Base-by-base conservation (phyloP, 2,113 vertebrate species). In the Cygnus atratus region DNA sequence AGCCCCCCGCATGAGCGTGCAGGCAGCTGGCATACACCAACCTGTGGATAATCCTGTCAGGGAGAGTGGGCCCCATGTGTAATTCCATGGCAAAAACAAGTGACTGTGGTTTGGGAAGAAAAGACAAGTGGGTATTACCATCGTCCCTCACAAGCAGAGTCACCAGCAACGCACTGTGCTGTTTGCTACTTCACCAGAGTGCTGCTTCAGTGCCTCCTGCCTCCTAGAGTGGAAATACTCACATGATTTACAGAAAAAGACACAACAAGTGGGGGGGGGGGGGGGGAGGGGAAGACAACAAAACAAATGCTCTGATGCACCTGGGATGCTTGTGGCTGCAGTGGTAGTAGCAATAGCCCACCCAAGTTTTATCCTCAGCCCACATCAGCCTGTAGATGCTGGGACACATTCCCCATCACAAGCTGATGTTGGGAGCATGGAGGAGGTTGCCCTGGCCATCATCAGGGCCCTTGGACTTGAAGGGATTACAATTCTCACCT, bases 1-100 rank as follows among this genome's bases (percentile, higher is more conserved):
- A n/a, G 31, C 31, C 37, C 26, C 16, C 9, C 0, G 0, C 2
- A 59, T 35, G 25, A 26, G 11, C 11, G 13, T 0, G 2, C 41
- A 21, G 24, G 31, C 31, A 37, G 26, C 21, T 19, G 41, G 29
- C 37, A 35, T 0, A 1, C 5, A 10, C 11, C 13, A 28, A 10
- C 8, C 35, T 31, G 7, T 26, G 46, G 79, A 2, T 13, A 44
- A 16, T 21, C 12, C 33, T 73, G 29, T 24, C 17, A 35, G 58
- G 26, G 33, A n/a, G 13, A 0, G 6, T 7, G 16, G 25, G 26
- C 73, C 26, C 3, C 16, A 0, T 31, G 33, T 24, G 52, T 44
- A 59, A 71, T n/a, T 0, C 1, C 11, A 61, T 6, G 41, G 44
- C 31, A 84, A 87, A 68, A 14, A 1, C 21, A 74, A 68, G 14